phyloP scores from a whole-genome alignment of 2,797 vertebrate species.

The Bryconaethiops microstoma region DNA sequence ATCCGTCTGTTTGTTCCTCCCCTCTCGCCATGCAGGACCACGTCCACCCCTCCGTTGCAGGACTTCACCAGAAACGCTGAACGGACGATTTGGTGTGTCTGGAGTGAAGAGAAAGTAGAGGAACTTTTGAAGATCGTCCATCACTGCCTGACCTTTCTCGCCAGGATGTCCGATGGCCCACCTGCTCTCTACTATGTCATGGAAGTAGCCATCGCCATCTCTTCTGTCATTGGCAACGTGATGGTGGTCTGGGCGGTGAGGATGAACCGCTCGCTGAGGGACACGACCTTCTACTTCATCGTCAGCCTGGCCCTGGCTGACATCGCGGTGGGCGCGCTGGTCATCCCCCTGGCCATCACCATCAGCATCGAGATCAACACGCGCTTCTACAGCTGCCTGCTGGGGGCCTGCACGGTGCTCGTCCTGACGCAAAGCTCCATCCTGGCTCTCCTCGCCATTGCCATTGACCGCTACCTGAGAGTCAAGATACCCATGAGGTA shows the following conservation, averaged over 20 bases:
- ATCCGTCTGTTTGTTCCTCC: background rate
- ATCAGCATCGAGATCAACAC: constrained; percentile 91
- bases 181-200: constrained; percentile 88
- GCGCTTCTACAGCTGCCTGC: constrained; percentile 94
- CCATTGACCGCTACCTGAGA: constrained; percentile 94
- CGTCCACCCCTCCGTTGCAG: background rate
- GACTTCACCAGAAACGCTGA: background rate
- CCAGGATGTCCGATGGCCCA: constrained; percentile 78
- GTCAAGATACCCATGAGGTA: constrained; percentile 98
- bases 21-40: background rate
- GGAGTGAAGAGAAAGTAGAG: background rate
- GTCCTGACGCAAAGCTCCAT: constrained; percentile 99
- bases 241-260: constrained; percentile 98
- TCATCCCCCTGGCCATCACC: constrained; percentile 93
- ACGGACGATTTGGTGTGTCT: background rate
- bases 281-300: constrained; percentile 96
- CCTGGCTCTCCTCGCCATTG: constrained; percentile 94
- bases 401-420: constrained; percentile 92
- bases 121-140: background rate
- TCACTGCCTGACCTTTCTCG: constrained; percentile 3
- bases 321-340: constrained; percentile 92
- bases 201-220: constrained; percentile 91
- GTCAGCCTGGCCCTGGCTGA: constrained; percentile 95
- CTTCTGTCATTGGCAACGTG: constrained; percentile 93
- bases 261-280: constrained; percentile 90